Conservation (phyloP, 2,113 vertebrate species). For the Chitala chitala region DNA sequence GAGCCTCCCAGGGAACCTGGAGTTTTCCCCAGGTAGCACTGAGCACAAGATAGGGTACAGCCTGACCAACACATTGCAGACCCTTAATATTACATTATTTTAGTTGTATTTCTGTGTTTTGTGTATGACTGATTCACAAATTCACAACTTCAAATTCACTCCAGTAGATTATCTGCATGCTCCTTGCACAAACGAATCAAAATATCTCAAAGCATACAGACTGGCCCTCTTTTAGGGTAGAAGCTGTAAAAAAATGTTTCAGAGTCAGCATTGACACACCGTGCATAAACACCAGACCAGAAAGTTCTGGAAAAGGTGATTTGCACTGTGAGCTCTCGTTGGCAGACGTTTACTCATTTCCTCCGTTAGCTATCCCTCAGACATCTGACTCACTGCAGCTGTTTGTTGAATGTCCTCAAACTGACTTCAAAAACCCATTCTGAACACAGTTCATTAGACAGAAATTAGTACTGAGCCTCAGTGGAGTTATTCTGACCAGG, state of each 20-base stretch:
- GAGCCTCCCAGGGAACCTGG: too few species aligned
- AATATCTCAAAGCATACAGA: too few species aligned
- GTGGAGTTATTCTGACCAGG: background rate
- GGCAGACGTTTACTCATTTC: conserved; percentile 52
- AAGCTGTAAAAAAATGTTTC: background rate
- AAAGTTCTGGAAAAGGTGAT: conserved; percentile 45
- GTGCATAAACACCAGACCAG: background rate
- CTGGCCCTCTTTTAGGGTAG: background rate
- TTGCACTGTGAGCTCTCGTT: conserved; percentile 26
- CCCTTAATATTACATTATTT: background rate
- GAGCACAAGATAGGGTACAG: too few species aligned
- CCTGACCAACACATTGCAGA: background rate
- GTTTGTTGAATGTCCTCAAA: background rate
- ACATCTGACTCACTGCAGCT: conserved; percentile 29
- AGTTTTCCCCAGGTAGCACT: too few species aligned
- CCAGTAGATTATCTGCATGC: background rate
- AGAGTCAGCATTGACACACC: background rate
- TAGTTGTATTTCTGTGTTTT: background rate
- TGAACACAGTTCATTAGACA: background rate
- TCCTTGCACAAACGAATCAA: background rate
- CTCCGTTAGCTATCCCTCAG: conserved; percentile 28
- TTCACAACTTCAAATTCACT: too few species aligned
- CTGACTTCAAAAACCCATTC: background rate
- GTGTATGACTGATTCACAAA: too few species aligned
- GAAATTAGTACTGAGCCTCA: background rate